phyloP scores from a whole-genome alignment of 1,140 invertebrate genomes.

The Aphelinus atriplicis region DNA sequence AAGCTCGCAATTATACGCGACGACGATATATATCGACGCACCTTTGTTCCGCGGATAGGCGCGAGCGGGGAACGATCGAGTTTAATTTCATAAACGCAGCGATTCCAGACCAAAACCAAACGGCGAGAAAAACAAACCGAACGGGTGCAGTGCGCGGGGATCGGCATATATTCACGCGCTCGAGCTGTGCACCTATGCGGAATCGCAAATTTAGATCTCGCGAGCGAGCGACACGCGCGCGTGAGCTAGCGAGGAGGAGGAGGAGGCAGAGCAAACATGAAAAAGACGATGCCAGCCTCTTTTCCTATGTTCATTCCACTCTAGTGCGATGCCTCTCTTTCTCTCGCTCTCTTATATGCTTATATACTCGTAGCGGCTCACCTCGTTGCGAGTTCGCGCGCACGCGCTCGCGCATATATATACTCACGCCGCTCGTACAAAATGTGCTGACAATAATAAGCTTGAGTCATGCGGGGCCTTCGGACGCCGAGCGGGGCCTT shows the following conservation, averaged over 20 bases:
- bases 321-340: neutral
- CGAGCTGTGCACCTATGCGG: neutral
- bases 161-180: neutral
- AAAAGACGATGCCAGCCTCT: constrained; percentile 23
- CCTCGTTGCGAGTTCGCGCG: neutral
- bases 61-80: no score
- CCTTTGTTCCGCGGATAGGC: no score
- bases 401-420: neutral
- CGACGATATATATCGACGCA: no score
- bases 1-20: no score
- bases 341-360: neutral
- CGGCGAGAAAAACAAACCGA: neutral
- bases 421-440: constrained; percentile 32
- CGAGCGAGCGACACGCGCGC: neutral
- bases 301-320: constrained; percentile 8
- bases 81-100: no score
- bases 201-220: constrained; percentile 17
- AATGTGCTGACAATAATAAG: constrained; percentile 53
- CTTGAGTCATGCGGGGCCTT: constrained; percentile 59
- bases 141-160: neutral
- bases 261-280: constrained; percentile 9
- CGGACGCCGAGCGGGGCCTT: constrained; percentile 53
- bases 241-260: neutral
- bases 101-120: neutral
- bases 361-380: constrained; percentile 5